Evolutionary conservation across 2,797 vertebrate genomes (phyloP).

Genomic region (Cheracebus regulus): DNA sequence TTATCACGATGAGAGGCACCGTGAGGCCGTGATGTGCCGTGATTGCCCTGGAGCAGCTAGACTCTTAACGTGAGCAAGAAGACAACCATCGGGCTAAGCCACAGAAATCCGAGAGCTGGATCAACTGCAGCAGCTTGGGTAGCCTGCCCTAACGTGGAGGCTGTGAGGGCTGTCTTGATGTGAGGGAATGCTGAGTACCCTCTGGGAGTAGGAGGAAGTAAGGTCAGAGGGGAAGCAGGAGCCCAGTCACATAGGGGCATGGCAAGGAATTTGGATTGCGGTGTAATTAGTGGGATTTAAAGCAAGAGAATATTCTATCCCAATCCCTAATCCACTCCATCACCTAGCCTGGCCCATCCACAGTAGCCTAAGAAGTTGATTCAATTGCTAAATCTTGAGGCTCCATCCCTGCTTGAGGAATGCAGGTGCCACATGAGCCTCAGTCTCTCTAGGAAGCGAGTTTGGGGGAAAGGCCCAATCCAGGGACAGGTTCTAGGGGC

Average conservation of each 20-base stretch:
- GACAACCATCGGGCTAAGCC: not conserved
- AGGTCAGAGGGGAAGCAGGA: not conserved
- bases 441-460: not conserved
- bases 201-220: not conserved
- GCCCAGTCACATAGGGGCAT: not conserved
- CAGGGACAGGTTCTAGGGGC: not conserved
- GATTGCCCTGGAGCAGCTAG: not conserved
- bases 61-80: not conserved
- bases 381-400: not conserved
- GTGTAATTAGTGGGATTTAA: not conserved
- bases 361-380: not conserved
- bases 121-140: not conserved
- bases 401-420: not conserved
- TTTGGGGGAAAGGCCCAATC: not conserved
- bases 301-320: slow-evolving; percentile 36
- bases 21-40: not conserved
- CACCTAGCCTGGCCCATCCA: not conserved
- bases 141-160: not conserved
- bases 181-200: not conserved
- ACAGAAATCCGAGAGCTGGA: not conserved
- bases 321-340: not conserved
- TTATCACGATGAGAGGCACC: not conserved
- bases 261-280: not conserved
- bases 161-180: not conserved
- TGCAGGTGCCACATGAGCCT: not conserved